Percentiles rank a stretch among this genome's conserved stretches.
phyloP scores from a whole-genome alignment of 2,888 invertebrate species.

The Perdita meconis region DNA sequence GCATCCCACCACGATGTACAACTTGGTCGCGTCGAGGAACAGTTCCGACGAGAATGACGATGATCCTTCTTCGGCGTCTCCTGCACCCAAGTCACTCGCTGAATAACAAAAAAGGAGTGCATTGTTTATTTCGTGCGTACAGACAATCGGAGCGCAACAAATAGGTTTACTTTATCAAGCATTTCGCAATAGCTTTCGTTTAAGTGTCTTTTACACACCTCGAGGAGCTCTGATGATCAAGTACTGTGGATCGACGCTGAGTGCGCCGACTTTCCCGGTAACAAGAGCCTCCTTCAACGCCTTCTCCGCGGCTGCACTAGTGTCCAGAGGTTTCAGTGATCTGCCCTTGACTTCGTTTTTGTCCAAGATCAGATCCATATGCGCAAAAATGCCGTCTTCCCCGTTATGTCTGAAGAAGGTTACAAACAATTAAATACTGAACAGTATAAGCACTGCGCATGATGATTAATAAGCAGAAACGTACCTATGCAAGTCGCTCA shows the following conservation, averaged over 20 bases:
- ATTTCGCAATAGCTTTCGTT: no score
- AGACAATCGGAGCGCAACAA: not conserved
- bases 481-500: constrained; percentile 88
- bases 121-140: constrained; percentile 31
- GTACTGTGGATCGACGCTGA: constrained; percentile 93
- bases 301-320: constrained; percentile 84
- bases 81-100: constrained; percentile 84
- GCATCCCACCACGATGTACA: constrained; percentile 93
- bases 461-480: constrained; percentile 72
- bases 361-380: constrained; percentile 91
- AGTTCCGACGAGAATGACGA: constrained; percentile 76
- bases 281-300: constrained; percentile 89
- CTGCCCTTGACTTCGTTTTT: constrained; percentile 84
- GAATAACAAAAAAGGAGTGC: constrained; percentile 71
- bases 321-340: constrained; percentile 79
- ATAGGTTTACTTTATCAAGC: no score
- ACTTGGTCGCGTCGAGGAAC: constrained; percentile 90
- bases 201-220: constrained; percentile 84
- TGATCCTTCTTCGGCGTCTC: constrained; percentile 69
- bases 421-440: not conserved
- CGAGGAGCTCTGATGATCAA: constrained; percentile 89
- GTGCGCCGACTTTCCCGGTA: constrained; percentile 90
- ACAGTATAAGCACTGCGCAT: no score
- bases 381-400: constrained; percentile 90
- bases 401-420: constrained; percentile 76